phyloP scores from a whole-genome alignment of 2,113 vertebrate genomes.

The Numenius arquata region DNA sequence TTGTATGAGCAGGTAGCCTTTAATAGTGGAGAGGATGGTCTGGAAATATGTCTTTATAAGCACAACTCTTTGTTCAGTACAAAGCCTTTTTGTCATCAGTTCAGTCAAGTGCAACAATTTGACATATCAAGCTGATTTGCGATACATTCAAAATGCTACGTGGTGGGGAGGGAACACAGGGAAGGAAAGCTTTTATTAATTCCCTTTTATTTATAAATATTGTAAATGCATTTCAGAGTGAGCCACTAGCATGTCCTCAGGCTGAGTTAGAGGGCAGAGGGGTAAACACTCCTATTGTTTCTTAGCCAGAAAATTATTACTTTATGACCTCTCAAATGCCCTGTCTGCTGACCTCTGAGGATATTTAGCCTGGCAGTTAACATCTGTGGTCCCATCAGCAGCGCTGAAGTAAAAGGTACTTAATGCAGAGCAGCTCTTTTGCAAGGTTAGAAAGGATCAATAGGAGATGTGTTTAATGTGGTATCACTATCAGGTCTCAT shows the following conservation, averaged over 20 bases:
- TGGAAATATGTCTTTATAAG: neutral
- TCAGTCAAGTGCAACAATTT: neutral
- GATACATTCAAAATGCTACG: fast-evolving
- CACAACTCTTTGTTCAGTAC: neutral
- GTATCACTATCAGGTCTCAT: constrained; percentile 77
- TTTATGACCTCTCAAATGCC: constrained; percentile 59
- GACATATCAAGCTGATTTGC: neutral
- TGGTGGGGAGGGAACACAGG: neutral
- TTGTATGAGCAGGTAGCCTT: neutral
- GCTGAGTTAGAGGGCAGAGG: constrained; percentile 1
- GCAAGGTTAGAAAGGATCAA: constrained; percentile 82
- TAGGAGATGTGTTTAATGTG: constrained; percentile 80
- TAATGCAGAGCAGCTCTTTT: constrained; percentile 67
- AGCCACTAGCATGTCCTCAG: neutral
- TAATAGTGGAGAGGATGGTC: neutral
- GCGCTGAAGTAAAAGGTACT: constrained; percentile 74
- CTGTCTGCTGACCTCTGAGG: constrained; percentile 70
- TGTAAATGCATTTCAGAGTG: neutral
- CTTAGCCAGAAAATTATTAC: constrained; percentile 41
- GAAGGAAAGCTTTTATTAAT: neutral
- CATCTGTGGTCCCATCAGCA: constrained; percentile 74
- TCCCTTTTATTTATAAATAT: constrained; percentile 26
- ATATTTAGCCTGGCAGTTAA: constrained; percentile 72
- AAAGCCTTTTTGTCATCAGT: neutral
- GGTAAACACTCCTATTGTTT: constrained; percentile 34